These are phyloP conservation scores for Cairina moschata DNA, from an alignment of 2,113 vertebrate species.

Conservation along the genomic window DNA sequence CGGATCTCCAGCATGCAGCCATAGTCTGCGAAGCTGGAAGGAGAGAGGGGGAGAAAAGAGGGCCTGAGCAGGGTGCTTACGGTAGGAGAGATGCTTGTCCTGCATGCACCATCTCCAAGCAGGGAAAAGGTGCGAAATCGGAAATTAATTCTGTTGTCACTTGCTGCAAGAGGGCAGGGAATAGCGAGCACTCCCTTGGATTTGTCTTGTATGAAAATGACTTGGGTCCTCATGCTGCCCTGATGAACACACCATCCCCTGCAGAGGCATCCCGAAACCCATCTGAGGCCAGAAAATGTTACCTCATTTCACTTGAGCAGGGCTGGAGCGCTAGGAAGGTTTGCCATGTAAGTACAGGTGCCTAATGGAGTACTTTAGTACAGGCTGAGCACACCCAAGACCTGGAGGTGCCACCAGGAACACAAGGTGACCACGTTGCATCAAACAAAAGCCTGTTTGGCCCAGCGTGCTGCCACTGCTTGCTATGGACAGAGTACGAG, in stretches of 20 bases:
- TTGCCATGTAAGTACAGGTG: neutral
- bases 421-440: neutral
- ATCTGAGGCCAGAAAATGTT: neutral
- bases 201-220: neutral
- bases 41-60: neutral
- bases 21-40: slow-evolving; percentile 86
- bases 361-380: neutral
- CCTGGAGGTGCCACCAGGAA: neutral
- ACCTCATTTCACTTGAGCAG: neutral
- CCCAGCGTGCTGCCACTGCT: neutral
- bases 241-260: neutral
- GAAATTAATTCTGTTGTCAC: neutral
- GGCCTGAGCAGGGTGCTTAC: neutral
- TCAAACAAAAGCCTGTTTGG: neutral
- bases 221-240: neutral
- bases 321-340: neutral
- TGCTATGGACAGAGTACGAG: neutral
- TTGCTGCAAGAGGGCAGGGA: neutral
- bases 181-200: neutral
- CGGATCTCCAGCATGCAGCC: slow-evolving; percentile 90
- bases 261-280: neutral
- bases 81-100: neutral
- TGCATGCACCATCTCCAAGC: neutral
- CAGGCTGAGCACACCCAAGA: neutral
- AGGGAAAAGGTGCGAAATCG: neutral